phyloP scores from a whole-genome alignment of 2,797 vertebrate species.

The Enteromius treurensis region DNA sequence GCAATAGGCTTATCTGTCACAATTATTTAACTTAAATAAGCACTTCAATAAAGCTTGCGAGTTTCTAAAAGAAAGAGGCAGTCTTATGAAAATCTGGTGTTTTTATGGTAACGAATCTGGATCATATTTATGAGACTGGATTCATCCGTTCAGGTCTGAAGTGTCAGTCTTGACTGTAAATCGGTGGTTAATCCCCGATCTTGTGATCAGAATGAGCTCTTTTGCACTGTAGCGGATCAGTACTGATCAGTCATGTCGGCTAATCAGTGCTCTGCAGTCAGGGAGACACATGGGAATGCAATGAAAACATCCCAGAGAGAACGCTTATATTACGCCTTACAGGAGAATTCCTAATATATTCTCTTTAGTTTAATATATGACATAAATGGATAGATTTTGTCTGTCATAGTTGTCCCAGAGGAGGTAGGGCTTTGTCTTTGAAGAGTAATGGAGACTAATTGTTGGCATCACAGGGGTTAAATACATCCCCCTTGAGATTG shows the following conservation, averaged over 20 bases:
- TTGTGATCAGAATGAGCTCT: slow-evolving; percentile 47
- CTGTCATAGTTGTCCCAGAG: not conserved
- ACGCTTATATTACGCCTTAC: not conserved
- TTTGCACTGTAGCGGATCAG: slow-evolving; percentile 34
- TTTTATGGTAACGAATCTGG: not conserved
- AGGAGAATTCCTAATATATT: not conserved
- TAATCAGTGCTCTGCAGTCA: slow-evolving; percentile 2
- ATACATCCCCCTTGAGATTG: not conserved
- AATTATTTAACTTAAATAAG: not conserved
- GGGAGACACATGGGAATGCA: slow-evolving; percentile 30
- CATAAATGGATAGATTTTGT: not conserved
- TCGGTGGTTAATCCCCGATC: slow-evolving; percentile 52
- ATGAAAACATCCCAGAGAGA: slow-evolving; percentile 25
- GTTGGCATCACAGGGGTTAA: slow-evolving; percentile 20
- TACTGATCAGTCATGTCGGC: slow-evolving; percentile 26
- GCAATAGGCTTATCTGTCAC: not conserved
- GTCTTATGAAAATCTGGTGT: not conserved
- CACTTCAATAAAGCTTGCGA: not conserved
- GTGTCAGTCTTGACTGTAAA: slow-evolving; percentile 29
- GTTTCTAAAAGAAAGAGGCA: not conserved
- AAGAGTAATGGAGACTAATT: slow-evolving; percentile 15
- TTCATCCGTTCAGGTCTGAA: not conserved
- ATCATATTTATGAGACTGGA: not conserved
- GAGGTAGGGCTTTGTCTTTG: not conserved
- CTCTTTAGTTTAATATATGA: not conserved